Evolutionary conservation across 2,888 invertebrate genomes (phyloP), one percentile per base, ranked within the genome.

Genomic region (Napeogenes sylphis): DNA sequence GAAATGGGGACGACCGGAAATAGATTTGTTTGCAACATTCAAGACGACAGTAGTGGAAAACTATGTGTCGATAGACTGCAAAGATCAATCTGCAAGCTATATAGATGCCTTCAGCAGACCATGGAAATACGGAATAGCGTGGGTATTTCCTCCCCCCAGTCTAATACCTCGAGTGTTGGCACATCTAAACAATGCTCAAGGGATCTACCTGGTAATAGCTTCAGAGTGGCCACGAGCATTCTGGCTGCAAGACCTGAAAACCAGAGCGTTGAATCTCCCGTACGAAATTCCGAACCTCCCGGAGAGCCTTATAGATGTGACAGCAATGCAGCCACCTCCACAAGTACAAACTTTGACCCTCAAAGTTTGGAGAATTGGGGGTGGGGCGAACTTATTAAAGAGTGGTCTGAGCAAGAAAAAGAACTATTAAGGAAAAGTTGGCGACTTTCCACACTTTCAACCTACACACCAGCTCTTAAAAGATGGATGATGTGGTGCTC

Each of bases 21-120:
- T 71, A 38, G 68, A 70, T 21, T 60, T 71, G n/a, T 72, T 68
- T 47, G 67, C 70, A 3, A 63, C 68, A 35, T 33, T 12, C 51
- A 4, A 35, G 6, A 61, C 69, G 2, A 38, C 45, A 21, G 70
- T 69, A 5, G 68, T 67, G 5, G 59, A 53, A 58, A 59, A 30
- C 2, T 67, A 66, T 21, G 67, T 62, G 5, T 56, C 67, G 6
- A 30, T 66, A 46, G 64, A 64, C 54, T 51, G 30, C 8, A 54
- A 10, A 30, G 66, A 65, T 57, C 30, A 12, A 12, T 53, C 14
- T 4, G 66, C 64, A 42, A 32, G 14, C 0, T 65, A 55, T 46
- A 30, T 14, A 32, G 58, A 69, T 32, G 66, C 70, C 30, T 63
- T 68, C 51, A 58, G 58, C 35, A 57, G 30, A 32, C 33, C 12